Evolutionary conservation across 2,797 vertebrate genomes (phyloP).

Genomic region (Falco novaeseelandiae): DNA sequence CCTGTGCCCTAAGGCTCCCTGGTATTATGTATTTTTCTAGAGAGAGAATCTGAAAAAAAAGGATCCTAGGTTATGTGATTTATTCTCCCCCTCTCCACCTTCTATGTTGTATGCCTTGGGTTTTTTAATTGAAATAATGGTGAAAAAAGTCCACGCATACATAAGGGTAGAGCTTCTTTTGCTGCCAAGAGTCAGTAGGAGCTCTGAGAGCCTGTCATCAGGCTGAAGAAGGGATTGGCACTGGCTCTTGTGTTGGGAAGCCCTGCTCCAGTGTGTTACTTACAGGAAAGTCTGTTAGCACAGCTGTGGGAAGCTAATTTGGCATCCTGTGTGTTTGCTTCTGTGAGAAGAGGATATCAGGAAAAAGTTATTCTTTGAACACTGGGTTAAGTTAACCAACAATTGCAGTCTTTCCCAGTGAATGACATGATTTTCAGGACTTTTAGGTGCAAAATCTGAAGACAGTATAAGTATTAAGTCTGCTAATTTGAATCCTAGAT

Average conservation of each 20-base stretch:
- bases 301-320: not conserved
- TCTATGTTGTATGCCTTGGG: not conserved
- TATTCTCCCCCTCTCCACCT: not conserved
- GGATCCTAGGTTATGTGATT: not conserved
- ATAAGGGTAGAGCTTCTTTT: not conserved
- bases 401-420: too few relatives aligned
- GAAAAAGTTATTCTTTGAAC: not conserved
- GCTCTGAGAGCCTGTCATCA: not conserved
- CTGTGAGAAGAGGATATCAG: not conserved
- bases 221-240: not conserved
- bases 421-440: not conserved
- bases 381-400: not conserved
- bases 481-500: not conserved
- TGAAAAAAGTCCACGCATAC: not conserved
- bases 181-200: fast-evolving
- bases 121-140: not conserved
- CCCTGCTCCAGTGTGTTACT: not conserved
- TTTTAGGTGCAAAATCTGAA: not conserved
- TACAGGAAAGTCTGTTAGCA: not conserved
- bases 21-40: not conserved
- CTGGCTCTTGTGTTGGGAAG: not conserved
- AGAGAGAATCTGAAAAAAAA: not conserved
- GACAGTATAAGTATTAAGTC: fast-evolving
- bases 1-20: not conserved
- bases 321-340: not conserved